A percentile compares a stretch with the other conserved stretches of the same genome.
These are phyloP conservation scores for Tragelaphus oryx DNA, from an alignment of 2,797 vertebrate genomes.

Conservation along the genomic window DNA sequence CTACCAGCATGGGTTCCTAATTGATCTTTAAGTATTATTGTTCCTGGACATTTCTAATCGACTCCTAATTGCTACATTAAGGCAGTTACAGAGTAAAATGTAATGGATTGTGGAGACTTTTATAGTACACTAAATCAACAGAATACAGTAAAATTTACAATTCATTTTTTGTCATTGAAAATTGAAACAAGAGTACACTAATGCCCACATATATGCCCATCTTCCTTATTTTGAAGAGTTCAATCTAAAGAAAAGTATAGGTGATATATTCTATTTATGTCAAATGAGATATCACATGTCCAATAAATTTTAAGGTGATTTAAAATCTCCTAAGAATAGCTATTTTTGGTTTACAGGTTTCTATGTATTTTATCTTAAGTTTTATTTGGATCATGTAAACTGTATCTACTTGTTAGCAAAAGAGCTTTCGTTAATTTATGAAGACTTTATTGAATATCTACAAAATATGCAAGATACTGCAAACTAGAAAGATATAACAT, in stretches of 20 bases:
- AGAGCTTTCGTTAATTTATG: not conserved
- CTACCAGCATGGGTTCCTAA: slow-evolving; percentile 79
- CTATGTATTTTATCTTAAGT: not conserved
- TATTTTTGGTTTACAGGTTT: not conserved
- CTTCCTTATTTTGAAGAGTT: not conserved
- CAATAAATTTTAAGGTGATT: not conserved
- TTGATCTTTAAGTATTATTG: slow-evolving; percentile 81
- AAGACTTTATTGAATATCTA: not conserved
- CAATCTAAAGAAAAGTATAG: not conserved
- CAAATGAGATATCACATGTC: not conserved
- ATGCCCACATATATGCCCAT: not conserved
- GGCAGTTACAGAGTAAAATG: slow-evolving; percentile 61
- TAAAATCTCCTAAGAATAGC: not conserved
- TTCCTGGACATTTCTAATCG: slow-evolving; percentile 78
- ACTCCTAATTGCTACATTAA: slow-evolving; percentile 78
- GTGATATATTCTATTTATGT: not conserved
- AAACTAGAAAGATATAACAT: not conserved
- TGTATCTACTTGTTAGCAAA: not conserved
- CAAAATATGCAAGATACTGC: not conserved
- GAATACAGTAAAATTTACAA: slow-evolving; percentile 50
- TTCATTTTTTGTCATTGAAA: slow-evolving; percentile 2
- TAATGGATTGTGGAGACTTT: slow-evolving; percentile 55
- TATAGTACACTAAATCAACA: slow-evolving; percentile 52
- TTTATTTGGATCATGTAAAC: not conserved
- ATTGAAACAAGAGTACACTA: not conserved